Evolutionary conservation across 2,888 invertebrate species (phyloP).

Genomic region (Lampropteryx suffumata): DNA sequence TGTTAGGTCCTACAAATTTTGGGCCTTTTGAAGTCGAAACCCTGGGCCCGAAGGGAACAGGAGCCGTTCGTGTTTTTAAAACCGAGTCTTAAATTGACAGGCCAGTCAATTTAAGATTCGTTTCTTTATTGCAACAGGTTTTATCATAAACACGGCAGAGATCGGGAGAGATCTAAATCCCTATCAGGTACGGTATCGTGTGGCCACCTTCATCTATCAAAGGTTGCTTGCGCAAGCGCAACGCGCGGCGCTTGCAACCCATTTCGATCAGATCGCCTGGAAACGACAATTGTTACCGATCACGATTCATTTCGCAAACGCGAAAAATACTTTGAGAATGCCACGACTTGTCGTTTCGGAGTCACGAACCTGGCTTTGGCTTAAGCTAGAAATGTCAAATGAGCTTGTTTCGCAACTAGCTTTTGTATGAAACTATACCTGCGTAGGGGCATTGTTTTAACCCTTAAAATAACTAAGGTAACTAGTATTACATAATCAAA

Average conservation of each 20-base stretch:
- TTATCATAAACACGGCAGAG: too few species aligned
- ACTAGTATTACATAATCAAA: too few species aligned
- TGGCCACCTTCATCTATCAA: conserved; percentile 24
- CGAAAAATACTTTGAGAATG: conserved; percentile 80
- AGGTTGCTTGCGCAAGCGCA: conserved; percentile 50
- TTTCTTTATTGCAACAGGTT: too few species aligned
- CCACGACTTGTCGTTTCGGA: conserved; percentile 79
- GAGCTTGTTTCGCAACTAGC: conserved; percentile 38
- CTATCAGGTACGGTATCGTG: too few species aligned
- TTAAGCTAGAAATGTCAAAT: conserved; percentile 65
- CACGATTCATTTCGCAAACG: conserved; percentile 79
- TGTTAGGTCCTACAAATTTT: too few species aligned
- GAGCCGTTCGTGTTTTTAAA: too few species aligned
- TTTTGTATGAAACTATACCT: background rate
- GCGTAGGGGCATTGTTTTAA: too few species aligned
- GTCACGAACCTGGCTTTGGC: conserved; percentile 59
- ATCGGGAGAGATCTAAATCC: too few species aligned
- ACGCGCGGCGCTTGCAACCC: conserved; percentile 53
- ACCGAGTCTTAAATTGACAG: too few species aligned
- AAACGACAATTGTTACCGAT: conserved; percentile 70
- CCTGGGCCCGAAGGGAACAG: too few species aligned
- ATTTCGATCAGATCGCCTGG: conserved; percentile 70
- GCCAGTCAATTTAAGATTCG: too few species aligned
- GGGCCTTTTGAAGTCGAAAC: too few species aligned
- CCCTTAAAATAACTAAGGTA: background rate